Percentiles rank a stretch among this genome's conserved stretches.
Evolutionary conservation across 2,113 vertebrate genomes (phyloP).

Genomic region (Hepsetus odoe): DNA sequence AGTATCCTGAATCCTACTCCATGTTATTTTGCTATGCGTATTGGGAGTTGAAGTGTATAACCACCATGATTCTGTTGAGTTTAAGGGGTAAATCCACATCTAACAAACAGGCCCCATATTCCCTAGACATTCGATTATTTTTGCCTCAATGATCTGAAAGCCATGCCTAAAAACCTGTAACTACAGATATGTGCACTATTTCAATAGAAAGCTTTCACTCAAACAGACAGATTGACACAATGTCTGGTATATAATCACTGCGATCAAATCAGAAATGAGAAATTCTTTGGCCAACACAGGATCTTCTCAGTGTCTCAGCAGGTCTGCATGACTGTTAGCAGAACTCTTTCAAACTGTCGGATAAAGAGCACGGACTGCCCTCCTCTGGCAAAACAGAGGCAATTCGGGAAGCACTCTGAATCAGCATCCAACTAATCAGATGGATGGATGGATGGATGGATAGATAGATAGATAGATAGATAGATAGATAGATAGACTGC

Average conservation of each 20-base stretch:
- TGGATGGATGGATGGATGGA: too few species aligned
- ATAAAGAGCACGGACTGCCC: slow-evolving; percentile 44
- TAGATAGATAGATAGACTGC: too few species aligned
- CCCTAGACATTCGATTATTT: not conserved
- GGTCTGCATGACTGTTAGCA: not conserved
- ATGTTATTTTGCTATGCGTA: too few species aligned
- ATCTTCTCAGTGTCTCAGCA: not conserved
- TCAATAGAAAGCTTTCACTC: not conserved
- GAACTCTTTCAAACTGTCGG: not conserved
- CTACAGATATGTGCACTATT: not conserved
- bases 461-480: too few species aligned
- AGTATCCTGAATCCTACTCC: too few species aligned
- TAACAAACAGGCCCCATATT: not conserved
- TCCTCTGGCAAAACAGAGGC: slow-evolving; percentile 46
- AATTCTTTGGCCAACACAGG: not conserved
- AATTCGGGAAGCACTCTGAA: slow-evolving; percentile 33
- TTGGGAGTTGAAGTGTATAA: not conserved
- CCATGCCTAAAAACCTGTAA: not conserved
- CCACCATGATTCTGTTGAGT: not conserved
- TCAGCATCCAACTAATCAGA: not conserved
- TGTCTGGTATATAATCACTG: not conserved
- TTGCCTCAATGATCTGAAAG: not conserved
- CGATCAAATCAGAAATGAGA: not conserved
- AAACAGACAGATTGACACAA: too few species aligned
- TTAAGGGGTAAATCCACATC: not conserved